Conservation (phyloP, 2,797 vertebrate genomes). For the Graptemys geographica region DNA sequence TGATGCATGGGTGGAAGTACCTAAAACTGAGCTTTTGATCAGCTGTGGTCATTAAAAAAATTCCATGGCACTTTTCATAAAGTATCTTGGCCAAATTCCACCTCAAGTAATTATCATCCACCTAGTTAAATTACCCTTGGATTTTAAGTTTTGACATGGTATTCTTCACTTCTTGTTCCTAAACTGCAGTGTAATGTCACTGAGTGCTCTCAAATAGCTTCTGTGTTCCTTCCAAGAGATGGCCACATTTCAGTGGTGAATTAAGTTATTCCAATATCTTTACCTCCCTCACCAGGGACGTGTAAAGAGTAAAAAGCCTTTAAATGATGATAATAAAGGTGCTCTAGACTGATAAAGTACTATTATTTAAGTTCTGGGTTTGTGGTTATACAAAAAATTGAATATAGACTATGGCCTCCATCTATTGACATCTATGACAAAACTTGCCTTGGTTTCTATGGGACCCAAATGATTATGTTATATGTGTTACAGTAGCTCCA, state of each 20-base stretch:
- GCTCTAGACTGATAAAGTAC: background rate
- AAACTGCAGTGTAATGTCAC: background rate
- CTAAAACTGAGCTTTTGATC: background rate
- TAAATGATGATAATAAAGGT: background rate
- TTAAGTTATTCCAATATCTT: background rate
- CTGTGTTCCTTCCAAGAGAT: background rate
- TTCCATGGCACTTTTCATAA: background rate
- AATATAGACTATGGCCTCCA: background rate
- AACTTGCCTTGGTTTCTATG: accelerated
- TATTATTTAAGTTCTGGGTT: background rate
- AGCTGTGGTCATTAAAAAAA: background rate
- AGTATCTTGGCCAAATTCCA: background rate
- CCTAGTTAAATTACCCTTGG: background rate
- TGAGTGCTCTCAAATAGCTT: background rate
- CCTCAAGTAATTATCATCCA: background rate
- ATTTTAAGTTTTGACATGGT: background rate
- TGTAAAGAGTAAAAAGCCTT: background rate
- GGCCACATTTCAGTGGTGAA: background rate
- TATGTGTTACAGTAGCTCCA: background rate
- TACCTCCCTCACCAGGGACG: background rate
- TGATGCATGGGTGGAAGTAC: background rate
- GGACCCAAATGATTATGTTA: accelerated
- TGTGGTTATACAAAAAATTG: background rate
- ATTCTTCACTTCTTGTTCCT: background rate
- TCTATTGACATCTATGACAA: background rate